Evolutionary conservation across 1,140 invertebrate genomes (phyloP), one percentile per base, ranked within the genome.

Genomic region (Orchestia grillus): DNA sequence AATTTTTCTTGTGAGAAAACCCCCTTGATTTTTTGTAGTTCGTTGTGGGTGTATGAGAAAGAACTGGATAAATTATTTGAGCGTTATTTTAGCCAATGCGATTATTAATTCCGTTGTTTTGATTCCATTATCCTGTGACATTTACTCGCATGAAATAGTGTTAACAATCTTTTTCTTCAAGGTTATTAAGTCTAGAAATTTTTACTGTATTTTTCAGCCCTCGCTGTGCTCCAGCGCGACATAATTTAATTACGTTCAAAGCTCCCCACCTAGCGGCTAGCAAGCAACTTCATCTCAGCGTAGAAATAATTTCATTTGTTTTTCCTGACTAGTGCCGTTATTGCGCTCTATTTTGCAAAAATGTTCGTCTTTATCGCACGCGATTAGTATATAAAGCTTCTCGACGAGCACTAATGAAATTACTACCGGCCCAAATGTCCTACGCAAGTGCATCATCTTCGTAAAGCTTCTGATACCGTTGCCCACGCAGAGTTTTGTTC

Each of bases 351-450:
- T 77, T 77, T 77, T 28, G 1, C 28, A 77, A 41, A 90, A 90
- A 90, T 90, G 88, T 44, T 11, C 3, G 88, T 44, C 88, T 90
- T 90, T 44, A 90, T 90, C 28, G 88, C n/a, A 36, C 23, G 15
- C 88, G 43, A 42, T 90, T 44, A 42, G 41, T 90, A 36, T 90
- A 90, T 44, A 42, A 90, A 90, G 88, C 88, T 41, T 90, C 41
- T 23, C 15, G 88, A 90, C 88, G 88, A 90, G 41, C 42, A 90
- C 43, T 42, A 90, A 90, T 90, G 88, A 90, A 90, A 90, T 90
- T 90, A 90, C n/a, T 90, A 41, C 88, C 41, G 41, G 88, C 88
- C 88, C 88, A 90, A 90, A 90, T 90, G 42, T 90, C 41, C 28
- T 44, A 41, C 3, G 42, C 88, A 90, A 90, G 8, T 44, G 88